These are phyloP conservation scores for Poeciliopsis turneri DNA, from an alignment of 2,797 vertebrate species.

Conservation along the genomic window DNA sequence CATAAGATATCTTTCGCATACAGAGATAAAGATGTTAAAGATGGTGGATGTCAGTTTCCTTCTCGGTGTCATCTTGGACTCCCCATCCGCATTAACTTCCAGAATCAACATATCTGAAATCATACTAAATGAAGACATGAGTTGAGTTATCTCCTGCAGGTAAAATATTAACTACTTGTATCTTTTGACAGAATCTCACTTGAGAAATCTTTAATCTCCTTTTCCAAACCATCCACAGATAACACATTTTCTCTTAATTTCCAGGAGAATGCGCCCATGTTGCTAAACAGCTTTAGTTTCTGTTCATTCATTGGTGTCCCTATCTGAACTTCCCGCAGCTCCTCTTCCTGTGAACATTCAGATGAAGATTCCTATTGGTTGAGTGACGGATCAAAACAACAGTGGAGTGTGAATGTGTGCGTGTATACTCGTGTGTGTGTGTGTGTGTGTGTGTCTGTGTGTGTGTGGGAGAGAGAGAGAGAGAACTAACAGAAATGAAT, in stretches of 20 bases:
- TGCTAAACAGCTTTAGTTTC: slow-evolving; percentile 64
- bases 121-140: background rate
- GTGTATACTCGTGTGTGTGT: slow-evolving; percentile 21
- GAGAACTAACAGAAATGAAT: slow-evolving; percentile 54
- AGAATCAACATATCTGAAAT: background rate
- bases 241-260: slow-evolving; percentile 26
- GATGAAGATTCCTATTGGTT: slow-evolving; percentile 65
- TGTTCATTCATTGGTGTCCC: slow-evolving; percentile 91
- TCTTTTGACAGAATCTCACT: slow-evolving; percentile 1
- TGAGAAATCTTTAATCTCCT: slow-evolving; percentile 2
- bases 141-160: background rate
- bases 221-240: background rate
- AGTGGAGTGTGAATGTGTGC: slow-evolving; percentile 40
- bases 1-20: background rate
- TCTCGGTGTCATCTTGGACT: background rate
- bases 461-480: background rate
- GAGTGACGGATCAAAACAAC: slow-evolving; percentile 81
- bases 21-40: background rate
- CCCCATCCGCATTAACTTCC: background rate
- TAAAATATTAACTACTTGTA: background rate
- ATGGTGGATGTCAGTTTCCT: background rate
- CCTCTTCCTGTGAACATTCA: slow-evolving; percentile 68
- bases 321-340: slow-evolving; percentile 87
- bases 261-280: slow-evolving; percentile 37
- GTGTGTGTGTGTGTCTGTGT: background rate